Evolutionary conservation across 1,140 invertebrate species (phyloP), one percentile per base, ranked within the genome.

Genomic region (Drosophila nikananu): DNA sequence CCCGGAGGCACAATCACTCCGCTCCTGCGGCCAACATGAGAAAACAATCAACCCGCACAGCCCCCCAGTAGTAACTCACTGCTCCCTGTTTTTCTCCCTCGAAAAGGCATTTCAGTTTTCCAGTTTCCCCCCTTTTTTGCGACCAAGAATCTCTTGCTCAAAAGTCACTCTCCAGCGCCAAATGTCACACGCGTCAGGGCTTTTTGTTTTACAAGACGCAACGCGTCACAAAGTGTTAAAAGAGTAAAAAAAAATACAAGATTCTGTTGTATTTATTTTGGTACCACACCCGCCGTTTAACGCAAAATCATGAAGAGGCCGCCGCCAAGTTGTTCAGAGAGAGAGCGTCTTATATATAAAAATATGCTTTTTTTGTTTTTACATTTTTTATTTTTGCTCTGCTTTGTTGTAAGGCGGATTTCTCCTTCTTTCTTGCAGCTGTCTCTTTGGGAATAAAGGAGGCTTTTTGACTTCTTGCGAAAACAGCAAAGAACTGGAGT

Each of bases 181-280:
- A 89, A 80, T 89, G 84, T 84, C 74, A 84, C 86, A 89, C 81
- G 84, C 81, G 78, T 81, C 86, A 84, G 74, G 66, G 58, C 54
- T 78, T 87, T 83, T 74, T 83, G 59, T 51, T 72, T 80, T 80
- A 72, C 75, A 68, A 75, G 48, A 74, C 32, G 48, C 77, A 54
- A 55, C 75, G 64, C 57, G 49, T 62, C 73, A 68, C 25, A 74
- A 52, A 71, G 48, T 54, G 66, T 23, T 54, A 68, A 62, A 60
- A 72, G 67, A 64, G 44, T 60, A 21, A 55, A 35, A 44, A 67
- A 59, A 81, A 58, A 49, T 39, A 66, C 37, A 55, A 59, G 19
- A 80, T 46, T 51, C 58, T 67, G 52, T 41, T 67, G 35, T 67
- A 52, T 83, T 83, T 86, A 90, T 84, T 84, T 84, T 81, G 84